A percentile compares a stretch with the other conserved stretches of the same genome.
Conservation (phyloP, 1,140 invertebrate genomes). For the Frieseomelitta varia region DNA sequence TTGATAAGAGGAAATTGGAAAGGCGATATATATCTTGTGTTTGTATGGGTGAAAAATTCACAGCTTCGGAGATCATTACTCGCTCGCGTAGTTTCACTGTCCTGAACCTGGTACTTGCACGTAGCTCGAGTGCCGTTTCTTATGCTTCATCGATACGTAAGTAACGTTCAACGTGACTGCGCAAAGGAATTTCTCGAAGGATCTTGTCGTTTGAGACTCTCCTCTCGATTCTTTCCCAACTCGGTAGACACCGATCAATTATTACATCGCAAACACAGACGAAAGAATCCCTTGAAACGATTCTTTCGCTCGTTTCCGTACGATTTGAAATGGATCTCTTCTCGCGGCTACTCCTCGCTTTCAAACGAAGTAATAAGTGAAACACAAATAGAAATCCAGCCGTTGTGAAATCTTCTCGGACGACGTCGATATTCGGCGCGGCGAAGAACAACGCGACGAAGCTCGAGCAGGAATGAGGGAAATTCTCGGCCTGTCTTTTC, state of each 20-base stretch:
- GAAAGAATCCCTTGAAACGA: neutral
- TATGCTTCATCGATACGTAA: neutral
- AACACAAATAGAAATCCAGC: neutral
- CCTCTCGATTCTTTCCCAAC: neutral
- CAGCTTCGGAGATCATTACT: too few relatives aligned
- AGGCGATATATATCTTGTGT: neutral
- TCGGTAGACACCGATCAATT: neutral
- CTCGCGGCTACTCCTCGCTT: neutral
- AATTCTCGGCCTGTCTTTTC: slow-evolving; percentile 13
- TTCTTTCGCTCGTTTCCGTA: neutral
- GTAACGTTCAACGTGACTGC: neutral
- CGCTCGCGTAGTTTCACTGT: too few relatives aligned
- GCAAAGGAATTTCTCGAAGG: neutral
- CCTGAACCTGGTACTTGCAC: too few relatives aligned
- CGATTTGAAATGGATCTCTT: neutral
- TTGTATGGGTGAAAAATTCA: neutral
- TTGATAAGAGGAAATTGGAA: neutral
- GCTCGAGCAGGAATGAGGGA: neutral
- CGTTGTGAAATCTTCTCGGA: neutral
- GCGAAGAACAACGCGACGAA: neutral
- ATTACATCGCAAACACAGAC: neutral
- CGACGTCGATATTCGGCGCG: too few relatives aligned
- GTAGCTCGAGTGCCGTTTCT: neutral
- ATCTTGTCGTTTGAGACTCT: neutral
- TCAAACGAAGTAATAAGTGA: neutral